These are phyloP conservation scores for Drosophila leonis DNA, from an alignment of 2,888 invertebrate genomes.

Conservation along the genomic window DNA sequence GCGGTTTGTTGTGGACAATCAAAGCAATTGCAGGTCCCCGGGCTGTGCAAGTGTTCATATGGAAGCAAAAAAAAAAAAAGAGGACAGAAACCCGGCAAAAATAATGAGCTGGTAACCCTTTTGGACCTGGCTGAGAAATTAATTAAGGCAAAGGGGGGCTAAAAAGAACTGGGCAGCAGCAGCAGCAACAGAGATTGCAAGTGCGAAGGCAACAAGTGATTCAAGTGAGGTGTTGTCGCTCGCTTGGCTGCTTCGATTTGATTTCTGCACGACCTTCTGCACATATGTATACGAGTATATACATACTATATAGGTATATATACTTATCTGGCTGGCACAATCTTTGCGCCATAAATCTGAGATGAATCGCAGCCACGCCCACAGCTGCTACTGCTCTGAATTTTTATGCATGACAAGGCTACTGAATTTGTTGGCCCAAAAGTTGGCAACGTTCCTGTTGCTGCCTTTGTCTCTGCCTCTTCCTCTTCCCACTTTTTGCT, in stretches of 20 bases:
- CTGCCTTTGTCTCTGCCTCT: neutral
- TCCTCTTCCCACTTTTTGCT: conserved; percentile 21
- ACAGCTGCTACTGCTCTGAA: conserved; percentile 59
- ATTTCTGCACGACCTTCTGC: conserved; percentile 64
- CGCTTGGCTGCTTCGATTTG: conserved; percentile 51
- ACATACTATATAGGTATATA: conserved; percentile 11
- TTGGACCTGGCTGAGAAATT: conserved; percentile 62
- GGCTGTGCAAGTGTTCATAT: conserved; percentile 64
- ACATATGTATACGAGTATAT: conserved; percentile 12
- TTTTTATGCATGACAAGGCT: conserved; percentile 75
- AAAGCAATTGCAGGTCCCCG: conserved; percentile 71
- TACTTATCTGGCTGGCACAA: conserved; percentile 32
- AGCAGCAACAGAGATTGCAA: conserved; percentile 35
- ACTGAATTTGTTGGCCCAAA: conserved; percentile 57
- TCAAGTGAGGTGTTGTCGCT: conserved; percentile 59
- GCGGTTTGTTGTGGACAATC: conserved; percentile 73
- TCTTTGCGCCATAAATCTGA: conserved; percentile 66
- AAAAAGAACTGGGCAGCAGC: conserved; percentile 9
- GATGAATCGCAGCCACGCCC: conserved; percentile 64
- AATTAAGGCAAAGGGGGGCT: conserved; percentile 68
- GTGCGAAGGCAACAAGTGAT: conserved; percentile 43
- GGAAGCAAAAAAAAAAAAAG: conserved; percentile 16
- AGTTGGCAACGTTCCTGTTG: neutral
- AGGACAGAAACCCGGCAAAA: conserved; percentile 49
- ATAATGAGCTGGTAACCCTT: conserved; percentile 78